Base-by-base conservation (phyloP, 35 echinoderm and acorn worm genomes). In the Strongylocentrotus purpuratus region DNA sequence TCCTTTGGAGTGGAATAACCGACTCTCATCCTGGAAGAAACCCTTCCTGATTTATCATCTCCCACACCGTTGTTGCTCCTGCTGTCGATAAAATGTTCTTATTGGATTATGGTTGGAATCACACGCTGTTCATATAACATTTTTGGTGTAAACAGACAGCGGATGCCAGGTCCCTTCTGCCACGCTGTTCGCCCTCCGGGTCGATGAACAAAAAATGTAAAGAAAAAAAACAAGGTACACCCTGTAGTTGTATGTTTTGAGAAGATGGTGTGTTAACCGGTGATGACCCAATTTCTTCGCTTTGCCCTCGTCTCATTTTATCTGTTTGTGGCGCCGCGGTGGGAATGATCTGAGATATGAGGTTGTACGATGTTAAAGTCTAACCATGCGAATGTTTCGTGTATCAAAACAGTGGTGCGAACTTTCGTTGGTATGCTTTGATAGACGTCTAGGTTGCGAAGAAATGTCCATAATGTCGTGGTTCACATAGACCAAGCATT, bases 21-120 rank as follows among this genome's bases (percentile, higher is more conserved):
- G 65, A 78, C 52, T n/a, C n/a, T n/a, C 52, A 78, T 78, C 28
- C 65, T 78, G 7, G 0, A 78, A 78, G 50, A 78, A 78, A 78
- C 65, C 20, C n/a, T 18, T 17, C 5, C 52, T 59, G 52, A 59
- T 12, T 59, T 7, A 31, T 78, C 22, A n/a, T n/a, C 65, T 78
- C 22, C 65, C 65, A 78, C 20, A 78, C 22, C n/a, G 65, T 8
- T 78, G 65, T 78, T 78, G 65, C 65, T 78, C 65, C 65, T 78
- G 65, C 65, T 78, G 65, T 78, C 65, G 65, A 78, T 78, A 78
- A 78, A 78, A 78, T 78, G 65, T 78, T 78, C 65, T 78, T 78
- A 78, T 78, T 78, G 65, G 65, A 78, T 78, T 78, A 78, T 28
- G 65, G 65, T 7, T 78, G 65, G 65, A 78, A 78, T 78, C 65